Percentiles rank a stretch among this genome's conserved stretches.
Evolutionary conservation across 2,797 vertebrate genomes (phyloP).

Genomic region (Mionectes olivaceus): DNA sequence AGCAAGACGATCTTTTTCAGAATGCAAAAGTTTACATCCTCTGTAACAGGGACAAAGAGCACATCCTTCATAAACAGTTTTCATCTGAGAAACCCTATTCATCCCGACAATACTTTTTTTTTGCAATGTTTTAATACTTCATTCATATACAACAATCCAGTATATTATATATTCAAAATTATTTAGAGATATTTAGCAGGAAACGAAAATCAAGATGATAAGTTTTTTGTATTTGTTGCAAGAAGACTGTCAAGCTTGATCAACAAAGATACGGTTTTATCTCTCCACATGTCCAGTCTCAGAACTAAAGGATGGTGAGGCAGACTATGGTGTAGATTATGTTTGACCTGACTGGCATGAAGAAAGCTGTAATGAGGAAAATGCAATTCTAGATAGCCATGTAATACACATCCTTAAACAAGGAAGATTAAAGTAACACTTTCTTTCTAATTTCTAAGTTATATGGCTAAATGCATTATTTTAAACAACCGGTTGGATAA

Average conservation of each 20-base stretch:
- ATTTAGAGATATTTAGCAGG: neutral
- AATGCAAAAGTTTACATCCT: neutral
- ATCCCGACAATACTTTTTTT: neutral
- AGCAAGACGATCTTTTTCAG: neutral
- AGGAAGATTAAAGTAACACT: neutral
- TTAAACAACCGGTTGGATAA: neutral
- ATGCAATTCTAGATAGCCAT: neutral
- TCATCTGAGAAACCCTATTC: neutral
- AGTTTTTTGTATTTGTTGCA: neutral
- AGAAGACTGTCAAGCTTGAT: neutral
- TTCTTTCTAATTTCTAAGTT: neutral
- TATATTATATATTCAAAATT: neutral
- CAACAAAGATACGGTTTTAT: neutral
- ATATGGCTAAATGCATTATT: neutral
- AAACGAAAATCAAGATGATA: neutral
- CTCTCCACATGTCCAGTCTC: neutral
- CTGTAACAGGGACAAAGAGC: neutral
- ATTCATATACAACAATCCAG: neutral
- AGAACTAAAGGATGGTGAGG: neutral
- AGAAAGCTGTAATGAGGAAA: neutral
- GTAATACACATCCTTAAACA: neutral
- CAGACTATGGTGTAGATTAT: rapidly evolving
- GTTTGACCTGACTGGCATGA: neutral
- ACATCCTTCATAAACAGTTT: neutral
- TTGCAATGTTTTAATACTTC: neutral